These are phyloP conservation scores for Drosophila tani DNA, from an alignment of 1,140 invertebrate genomes.

Conservation along the genomic window DNA sequence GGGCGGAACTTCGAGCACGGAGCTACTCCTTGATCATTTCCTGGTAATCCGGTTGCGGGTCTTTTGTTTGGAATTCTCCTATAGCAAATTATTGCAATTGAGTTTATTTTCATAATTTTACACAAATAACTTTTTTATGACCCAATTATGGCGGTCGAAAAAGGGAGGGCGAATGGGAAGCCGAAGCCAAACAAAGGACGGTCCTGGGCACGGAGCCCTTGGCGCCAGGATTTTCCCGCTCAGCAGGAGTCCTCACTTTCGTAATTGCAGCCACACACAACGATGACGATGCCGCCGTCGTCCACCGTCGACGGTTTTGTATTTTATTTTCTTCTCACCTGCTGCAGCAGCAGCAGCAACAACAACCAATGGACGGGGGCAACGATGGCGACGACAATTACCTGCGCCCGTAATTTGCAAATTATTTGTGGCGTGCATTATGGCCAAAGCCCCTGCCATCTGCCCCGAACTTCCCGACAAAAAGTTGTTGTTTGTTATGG, in stretches of 20 bases:
- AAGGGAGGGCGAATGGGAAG: background rate
- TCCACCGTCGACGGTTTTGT: constrained; percentile 26
- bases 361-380: constrained; percentile 7
- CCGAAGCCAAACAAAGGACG: constrained; percentile 23
- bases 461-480: constrained; percentile 13
- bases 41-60: constrained; percentile 56
- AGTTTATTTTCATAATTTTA: constrained; percentile 81
- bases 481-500: constrained; percentile 58
- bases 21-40: constrained; percentile 45
- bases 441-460: constrained; percentile 19
- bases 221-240: constrained; percentile 23
- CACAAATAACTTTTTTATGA: constrained; percentile 82
- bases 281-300: constrained; percentile 14
- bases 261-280: constrained; percentile 43
- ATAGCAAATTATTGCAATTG: constrained; percentile 77
- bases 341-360: constrained; percentile 24
- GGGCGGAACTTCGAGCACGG: background rate
- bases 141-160: constrained; percentile 57
- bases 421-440: constrained; percentile 66
- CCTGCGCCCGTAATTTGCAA: constrained; percentile 68
- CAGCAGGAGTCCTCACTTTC: constrained; percentile 12
- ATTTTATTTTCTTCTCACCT: constrained; percentile 56
- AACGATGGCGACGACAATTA: constrained; percentile 54
- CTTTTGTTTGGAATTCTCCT: constrained; percentile 44
- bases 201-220: background rate